Evolutionary conservation across 2,113 vertebrate species (phyloP).

Genomic region (Myxocyprinus asiaticus): DNA sequence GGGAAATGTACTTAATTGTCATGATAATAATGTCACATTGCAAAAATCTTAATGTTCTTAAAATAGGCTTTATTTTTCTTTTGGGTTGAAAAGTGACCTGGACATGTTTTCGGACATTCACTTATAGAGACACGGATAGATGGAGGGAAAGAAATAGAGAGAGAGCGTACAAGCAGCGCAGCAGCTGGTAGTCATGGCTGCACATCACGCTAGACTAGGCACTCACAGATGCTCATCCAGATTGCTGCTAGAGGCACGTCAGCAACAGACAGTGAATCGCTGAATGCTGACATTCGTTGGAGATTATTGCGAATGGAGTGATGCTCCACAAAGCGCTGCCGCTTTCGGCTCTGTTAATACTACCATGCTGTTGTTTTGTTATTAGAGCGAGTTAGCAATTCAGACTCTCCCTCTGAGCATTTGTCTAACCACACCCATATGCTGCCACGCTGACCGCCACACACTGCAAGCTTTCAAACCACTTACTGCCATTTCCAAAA

Average conservation of each 20-base stretch:
- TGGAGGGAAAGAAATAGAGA: constrained; percentile 9
- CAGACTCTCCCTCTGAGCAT: constrained; percentile 41
- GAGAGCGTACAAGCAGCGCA: constrained; percentile 46
- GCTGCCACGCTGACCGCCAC: constrained; percentile 14
- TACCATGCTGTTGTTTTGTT: constrained; percentile 58
- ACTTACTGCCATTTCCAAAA: background rate
- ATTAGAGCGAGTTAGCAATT: constrained; percentile 45
- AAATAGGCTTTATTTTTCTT: too few relatives aligned
- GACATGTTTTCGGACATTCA: too few relatives aligned
- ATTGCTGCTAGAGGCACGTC: constrained; percentile 58
- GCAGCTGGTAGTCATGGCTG: constrained; percentile 58
- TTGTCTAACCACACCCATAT: constrained; percentile 42
- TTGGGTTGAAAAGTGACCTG: too few relatives aligned
- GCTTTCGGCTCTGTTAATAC: constrained; percentile 56
- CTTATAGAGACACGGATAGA: background rate
- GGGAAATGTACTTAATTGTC: too few relatives aligned
- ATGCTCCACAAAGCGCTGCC: constrained; percentile 47
- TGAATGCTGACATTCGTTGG: constrained; percentile 57
- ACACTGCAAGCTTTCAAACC: constrained; percentile 20
- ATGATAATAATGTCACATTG: too few relatives aligned
- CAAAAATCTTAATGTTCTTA: too few relatives aligned
- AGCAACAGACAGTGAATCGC: constrained; percentile 53
- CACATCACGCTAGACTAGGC: constrained; percentile 60
- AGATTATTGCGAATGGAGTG: constrained; percentile 57
- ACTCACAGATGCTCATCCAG: constrained; percentile 60